Evolutionary conservation across 2,888 invertebrate genomes (phyloP).

Genomic region (Phyllotreta cruciferae): DNA sequence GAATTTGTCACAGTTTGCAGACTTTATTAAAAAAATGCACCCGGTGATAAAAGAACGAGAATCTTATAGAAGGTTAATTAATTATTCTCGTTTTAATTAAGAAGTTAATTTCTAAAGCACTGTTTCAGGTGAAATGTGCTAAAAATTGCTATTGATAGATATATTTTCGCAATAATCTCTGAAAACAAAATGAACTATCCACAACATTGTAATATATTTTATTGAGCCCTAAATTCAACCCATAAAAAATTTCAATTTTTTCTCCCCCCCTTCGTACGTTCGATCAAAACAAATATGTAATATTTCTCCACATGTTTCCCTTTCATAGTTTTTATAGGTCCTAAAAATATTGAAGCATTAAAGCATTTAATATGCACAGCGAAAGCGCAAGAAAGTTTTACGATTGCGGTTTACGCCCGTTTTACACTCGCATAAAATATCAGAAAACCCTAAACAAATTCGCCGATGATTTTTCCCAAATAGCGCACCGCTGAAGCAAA

Average conservation of each 20-base stretch:
- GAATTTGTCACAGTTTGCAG: slow-evolving; percentile 26
- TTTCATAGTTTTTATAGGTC: slow-evolving; percentile 49
- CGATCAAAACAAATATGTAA: background rate
- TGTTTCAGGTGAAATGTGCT: too few relatives aligned
- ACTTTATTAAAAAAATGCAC: slow-evolving; percentile 21
- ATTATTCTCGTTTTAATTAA: too few relatives aligned
- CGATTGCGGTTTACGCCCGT: slow-evolving; percentile 46
- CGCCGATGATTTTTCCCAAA: slow-evolving; percentile 35
- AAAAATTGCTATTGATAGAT: too few relatives aligned
- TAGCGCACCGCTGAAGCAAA: too few relatives aligned
- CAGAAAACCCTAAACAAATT: slow-evolving; percentile 50
- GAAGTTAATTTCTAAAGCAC: too few relatives aligned
- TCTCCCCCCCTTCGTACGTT: background rate
- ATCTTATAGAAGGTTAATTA: too few relatives aligned
- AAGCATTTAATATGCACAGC: slow-evolving; percentile 53
- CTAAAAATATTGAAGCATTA: slow-evolving; percentile 53
- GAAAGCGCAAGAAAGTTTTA: slow-evolving; percentile 42
- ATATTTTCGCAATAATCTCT: too few relatives aligned
- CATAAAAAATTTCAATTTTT: too few relatives aligned
- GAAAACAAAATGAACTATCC: too few relatives aligned
- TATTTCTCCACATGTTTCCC: slow-evolving; percentile 48
- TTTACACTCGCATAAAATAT: slow-evolving; percentile 53
- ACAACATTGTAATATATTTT: too few relatives aligned
- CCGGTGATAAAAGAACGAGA: too few relatives aligned
- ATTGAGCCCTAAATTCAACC: too few relatives aligned